These are phyloP conservation scores for Drosophila biarmipes DNA, from an alignment of 1,140 invertebrate species.

Conservation along the genomic window DNA sequence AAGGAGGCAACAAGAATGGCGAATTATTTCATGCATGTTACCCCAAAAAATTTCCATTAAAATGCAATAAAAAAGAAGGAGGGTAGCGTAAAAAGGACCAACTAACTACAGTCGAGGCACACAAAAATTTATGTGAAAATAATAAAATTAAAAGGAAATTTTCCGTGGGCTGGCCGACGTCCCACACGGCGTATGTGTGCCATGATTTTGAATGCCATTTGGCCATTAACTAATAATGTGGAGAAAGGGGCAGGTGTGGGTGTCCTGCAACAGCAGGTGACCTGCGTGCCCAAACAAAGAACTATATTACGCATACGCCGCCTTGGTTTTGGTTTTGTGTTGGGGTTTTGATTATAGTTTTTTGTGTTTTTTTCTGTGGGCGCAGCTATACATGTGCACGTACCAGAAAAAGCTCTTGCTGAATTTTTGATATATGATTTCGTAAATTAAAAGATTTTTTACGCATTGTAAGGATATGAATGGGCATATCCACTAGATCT, in stretches of 20 bases:
- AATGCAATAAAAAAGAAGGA: conserved; percentile 69
- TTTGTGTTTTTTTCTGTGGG: conserved; percentile 23
- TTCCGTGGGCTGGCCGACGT: conserved; percentile 44
- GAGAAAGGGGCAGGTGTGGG: neutral
- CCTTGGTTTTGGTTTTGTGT: conserved; percentile 27
- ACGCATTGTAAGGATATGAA: neutral
- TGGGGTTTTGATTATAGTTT: conserved; percentile 26
- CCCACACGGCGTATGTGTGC: conserved; percentile 62
- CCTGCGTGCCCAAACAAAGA: conserved; percentile 51
- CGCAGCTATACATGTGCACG: conserved; percentile 54
- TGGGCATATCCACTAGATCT: neutral
- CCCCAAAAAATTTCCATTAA: conserved; percentile 74
- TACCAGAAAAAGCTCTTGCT: conserved; percentile 43
- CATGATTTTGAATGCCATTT: conserved; percentile 67
- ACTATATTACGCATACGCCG: conserved; percentile 69
- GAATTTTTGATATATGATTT: conserved; percentile 56
- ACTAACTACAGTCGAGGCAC: conserved; percentile 21
- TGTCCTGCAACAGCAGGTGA: conserved; percentile 43
- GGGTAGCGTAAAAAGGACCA: conserved; percentile 18
- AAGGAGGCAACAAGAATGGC: conserved; percentile 45
- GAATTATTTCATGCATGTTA: conserved; percentile 40
- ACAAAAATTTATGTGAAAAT: conserved; percentile 71
- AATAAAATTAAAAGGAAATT: conserved; percentile 72
- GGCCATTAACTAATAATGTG: conserved; percentile 61
- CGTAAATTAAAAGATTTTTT: conserved; percentile 47